phyloP scores from a whole-genome alignment of 2,888 invertebrate genomes.

The Heliconius sara region DNA sequence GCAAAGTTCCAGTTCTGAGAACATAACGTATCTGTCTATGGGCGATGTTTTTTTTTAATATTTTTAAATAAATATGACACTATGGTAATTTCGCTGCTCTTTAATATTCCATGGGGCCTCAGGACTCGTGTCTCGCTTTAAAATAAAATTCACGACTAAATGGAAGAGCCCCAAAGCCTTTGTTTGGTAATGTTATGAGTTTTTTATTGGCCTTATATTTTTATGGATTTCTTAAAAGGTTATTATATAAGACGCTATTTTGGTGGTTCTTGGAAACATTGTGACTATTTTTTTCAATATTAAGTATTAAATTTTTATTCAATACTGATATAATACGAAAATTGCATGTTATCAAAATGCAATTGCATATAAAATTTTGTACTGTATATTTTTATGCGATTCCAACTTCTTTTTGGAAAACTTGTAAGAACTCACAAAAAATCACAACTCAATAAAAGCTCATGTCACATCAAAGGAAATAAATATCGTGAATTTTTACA shows the following conservation, averaged over 20 bases:
- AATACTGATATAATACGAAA: too few relatives aligned
- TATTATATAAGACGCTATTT: conserved; percentile 23
- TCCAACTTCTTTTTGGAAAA: background rate
- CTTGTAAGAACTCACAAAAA: background rate
- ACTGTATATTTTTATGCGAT: background rate
- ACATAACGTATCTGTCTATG: conserved; percentile 14
- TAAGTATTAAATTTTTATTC: too few relatives aligned
- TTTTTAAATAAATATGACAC: conserved; percentile 47
- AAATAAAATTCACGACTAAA: conserved; percentile 56
- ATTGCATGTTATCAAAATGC: too few relatives aligned
- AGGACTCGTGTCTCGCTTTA: conserved; percentile 51
- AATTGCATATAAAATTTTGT: background rate
- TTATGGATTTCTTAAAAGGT: conserved; percentile 38
- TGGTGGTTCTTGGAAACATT: conserved; percentile 23
- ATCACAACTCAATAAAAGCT: conserved; percentile 30
- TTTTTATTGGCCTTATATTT: conserved; percentile 46
- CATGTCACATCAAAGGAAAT: conserved; percentile 27
- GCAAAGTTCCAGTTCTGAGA: conserved; percentile 24
- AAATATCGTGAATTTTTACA: conserved; percentile 37
- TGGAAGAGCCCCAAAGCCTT: conserved; percentile 49
- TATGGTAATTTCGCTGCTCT: conserved; percentile 50
- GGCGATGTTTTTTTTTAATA: conserved; percentile 7
- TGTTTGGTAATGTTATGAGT: conserved; percentile 54
- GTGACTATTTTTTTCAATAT: background rate
- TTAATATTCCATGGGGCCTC: conserved; percentile 54